These are phyloP conservation scores for Bos taurus DNA, from an alignment of 2,113 vertebrate species.

Conservation along the genomic window DNA sequence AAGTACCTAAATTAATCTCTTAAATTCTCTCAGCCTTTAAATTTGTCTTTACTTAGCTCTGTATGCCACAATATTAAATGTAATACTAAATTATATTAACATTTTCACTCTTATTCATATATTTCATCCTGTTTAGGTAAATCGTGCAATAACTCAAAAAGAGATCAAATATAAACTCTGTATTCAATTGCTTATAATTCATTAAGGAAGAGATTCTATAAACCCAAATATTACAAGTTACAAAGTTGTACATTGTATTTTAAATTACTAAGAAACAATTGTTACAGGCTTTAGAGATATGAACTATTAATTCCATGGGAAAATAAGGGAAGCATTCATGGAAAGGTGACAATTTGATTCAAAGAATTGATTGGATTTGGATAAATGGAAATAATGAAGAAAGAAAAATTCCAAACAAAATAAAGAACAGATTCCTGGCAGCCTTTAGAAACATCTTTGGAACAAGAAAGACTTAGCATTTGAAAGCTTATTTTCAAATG, in stretches of 20 bases:
- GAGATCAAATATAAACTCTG: not conserved
- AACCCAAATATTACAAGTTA: not conserved
- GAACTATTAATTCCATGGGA: not conserved
- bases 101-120: not conserved
- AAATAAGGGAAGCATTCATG: not conserved
- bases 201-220: not conserved
- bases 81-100: not conserved
- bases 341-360: not conserved
- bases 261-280: not conserved
- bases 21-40: not conserved
- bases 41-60: not conserved
- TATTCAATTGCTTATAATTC: not conserved
- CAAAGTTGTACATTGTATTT: not conserved
- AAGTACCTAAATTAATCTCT: not conserved
- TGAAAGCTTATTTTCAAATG: not conserved
- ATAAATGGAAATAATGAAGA: not conserved
- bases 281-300: not conserved
- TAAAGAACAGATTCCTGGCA: not conserved
- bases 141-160: not conserved
- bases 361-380: not conserved
- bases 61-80: not conserved
- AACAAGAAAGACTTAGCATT: not conserved
- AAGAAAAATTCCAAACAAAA: not conserved
- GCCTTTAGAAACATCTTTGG: not conserved
- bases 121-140: not conserved